Conservation (phyloP, 2,888 invertebrate species). For the Cephus nigrinus region DNA sequence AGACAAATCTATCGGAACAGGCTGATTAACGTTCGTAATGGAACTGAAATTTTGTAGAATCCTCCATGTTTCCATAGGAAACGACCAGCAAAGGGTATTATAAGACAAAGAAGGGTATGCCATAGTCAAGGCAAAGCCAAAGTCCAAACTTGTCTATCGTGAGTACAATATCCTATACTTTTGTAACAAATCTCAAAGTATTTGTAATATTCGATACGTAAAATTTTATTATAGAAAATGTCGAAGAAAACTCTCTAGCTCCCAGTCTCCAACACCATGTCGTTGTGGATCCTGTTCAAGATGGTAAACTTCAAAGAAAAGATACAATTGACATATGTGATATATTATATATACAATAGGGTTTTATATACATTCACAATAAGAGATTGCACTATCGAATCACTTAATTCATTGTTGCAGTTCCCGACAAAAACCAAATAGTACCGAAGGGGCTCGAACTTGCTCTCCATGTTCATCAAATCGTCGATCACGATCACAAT, state of each 20-base stretch:
- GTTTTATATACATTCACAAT: not conserved
- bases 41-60: slow-evolving; percentile 36
- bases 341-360: not conserved
- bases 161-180: slow-evolving; percentile 22
- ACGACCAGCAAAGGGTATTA: slow-evolving; percentile 44
- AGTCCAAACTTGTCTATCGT: slow-evolving; percentile 40
- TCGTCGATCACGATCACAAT: slow-evolving; percentile 25
- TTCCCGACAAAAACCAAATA: slow-evolving; percentile 16
- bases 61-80: slow-evolving; percentile 43
- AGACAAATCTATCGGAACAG: not conserved
- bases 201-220: not conserved
- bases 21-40: not conserved
- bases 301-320: slow-evolving; percentile 15
- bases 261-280: slow-evolving; percentile 9
- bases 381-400: not conserved
- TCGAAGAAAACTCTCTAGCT: slow-evolving; percentile 16
- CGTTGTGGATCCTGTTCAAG: slow-evolving; percentile 14
- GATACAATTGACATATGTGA: not conserved
- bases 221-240: slow-evolving; percentile 11
- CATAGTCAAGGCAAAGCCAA: slow-evolving; percentile 47
- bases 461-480: slow-evolving; percentile 15
- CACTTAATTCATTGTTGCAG: not conserved
- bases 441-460: slow-evolving; percentile 13
- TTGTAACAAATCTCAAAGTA: not conserved
- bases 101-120: slow-evolving; percentile 59